Evolutionary conservation across 2,113 vertebrate genomes (phyloP).

Genomic region (Elephantulus edwardii): DNA sequence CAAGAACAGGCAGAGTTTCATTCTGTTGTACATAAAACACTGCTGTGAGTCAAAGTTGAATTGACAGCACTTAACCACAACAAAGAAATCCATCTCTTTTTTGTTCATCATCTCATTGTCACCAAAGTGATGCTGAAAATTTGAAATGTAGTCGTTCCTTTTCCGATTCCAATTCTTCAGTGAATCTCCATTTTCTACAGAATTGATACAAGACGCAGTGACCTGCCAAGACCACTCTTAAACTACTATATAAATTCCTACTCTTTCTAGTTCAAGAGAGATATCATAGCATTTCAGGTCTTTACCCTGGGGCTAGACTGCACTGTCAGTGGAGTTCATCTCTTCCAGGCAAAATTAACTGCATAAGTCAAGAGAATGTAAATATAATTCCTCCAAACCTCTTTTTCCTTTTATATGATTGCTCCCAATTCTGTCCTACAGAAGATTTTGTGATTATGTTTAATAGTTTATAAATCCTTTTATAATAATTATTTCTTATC

Average conservation of each 20-base stretch:
- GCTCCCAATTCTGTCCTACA: neutral
- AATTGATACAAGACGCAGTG: neutral
- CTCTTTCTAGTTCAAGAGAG: neutral
- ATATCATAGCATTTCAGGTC: neutral
- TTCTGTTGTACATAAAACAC: too few relatives aligned
- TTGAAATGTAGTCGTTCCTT: neutral
- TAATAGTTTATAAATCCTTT: neutral
- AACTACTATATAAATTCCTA: fast-evolving
- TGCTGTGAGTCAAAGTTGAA: too few relatives aligned
- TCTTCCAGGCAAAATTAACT: neutral
- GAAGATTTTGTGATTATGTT: neutral
- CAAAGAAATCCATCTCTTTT: neutral
- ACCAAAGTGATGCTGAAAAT: neutral
- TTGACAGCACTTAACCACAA: too few relatives aligned
- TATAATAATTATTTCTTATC: neutral
- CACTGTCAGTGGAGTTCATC: neutral
- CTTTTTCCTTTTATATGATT: neutral
- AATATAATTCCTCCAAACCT: neutral
- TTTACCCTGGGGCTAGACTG: neutral
- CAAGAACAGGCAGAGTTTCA: too few relatives aligned
- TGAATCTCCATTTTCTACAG: neutral
- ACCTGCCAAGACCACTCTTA: neutral
- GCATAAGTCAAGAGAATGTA: neutral
- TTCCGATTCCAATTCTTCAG: neutral
- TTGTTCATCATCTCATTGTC: neutral